Evolutionary conservation across 2,113 vertebrate species (phyloP).

Genomic region (Tetrax tetrax): DNA sequence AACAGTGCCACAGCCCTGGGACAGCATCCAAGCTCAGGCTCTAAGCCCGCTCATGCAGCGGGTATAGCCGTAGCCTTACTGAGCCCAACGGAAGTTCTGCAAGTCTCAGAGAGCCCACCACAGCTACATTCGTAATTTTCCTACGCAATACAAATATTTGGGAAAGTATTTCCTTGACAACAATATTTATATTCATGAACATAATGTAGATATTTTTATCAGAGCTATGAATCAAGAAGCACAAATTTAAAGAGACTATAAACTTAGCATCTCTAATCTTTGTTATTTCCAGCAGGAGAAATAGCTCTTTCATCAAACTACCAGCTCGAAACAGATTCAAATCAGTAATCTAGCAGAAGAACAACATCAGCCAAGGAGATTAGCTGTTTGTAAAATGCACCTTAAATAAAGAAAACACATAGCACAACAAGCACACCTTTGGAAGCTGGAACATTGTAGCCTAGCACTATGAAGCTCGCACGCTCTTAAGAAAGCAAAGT

Average conservation of each 20-base stretch:
- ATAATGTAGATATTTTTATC: not conserved
- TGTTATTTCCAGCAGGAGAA: not conserved
- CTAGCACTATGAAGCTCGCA: not conserved
- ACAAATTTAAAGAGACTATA: not conserved
- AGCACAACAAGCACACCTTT: not conserved
- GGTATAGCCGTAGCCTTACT: not conserved
- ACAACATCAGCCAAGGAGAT: not conserved
- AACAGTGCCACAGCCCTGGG: not conserved
- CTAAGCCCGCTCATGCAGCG: accelerated
- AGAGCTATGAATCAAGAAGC: not conserved
- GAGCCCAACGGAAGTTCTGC: not conserved
- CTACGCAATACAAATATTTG: not conserved
- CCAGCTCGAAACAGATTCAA: not conserved
- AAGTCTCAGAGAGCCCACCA: not conserved
- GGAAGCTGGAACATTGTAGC: not conserved
- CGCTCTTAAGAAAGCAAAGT: accelerated
- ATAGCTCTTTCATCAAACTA: not conserved
- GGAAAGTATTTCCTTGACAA: not conserved
- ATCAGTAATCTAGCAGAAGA: not conserved
- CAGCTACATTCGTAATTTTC: not conserved
- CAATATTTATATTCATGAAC: not conserved
- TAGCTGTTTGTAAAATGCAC: not conserved
- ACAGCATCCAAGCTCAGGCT: not conserved
- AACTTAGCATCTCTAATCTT: not conserved
- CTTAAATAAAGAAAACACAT: not conserved